A percentile compares a stretch with the other conserved stretches of the same genome.
These are phyloP conservation scores for Holacanthus passer DNA, from an alignment of 2,113 vertebrate species.

Conservation along the genomic window DNA sequence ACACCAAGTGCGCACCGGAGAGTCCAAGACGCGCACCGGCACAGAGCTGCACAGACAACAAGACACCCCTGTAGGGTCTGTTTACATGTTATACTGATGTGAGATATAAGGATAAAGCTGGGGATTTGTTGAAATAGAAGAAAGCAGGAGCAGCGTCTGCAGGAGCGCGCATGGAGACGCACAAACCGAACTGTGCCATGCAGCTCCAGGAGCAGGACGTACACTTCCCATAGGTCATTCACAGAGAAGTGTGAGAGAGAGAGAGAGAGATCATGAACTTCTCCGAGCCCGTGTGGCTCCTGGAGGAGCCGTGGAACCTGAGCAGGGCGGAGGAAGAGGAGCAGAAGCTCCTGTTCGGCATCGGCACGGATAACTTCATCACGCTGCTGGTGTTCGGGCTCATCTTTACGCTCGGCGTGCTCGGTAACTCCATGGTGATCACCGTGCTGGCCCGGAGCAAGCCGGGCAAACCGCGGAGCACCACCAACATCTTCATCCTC, in stretches of 20 bases:
- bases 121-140: background rate
- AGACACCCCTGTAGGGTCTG: no score
- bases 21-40: conserved; percentile 29
- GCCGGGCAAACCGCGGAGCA: conserved; percentile 91
- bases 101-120: background rate
- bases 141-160: background rate
- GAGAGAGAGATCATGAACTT: conserved; percentile 78
- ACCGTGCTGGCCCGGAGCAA: conserved; percentile 92
- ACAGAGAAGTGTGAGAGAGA: background rate
- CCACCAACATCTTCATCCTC: conserved; percentile 96
- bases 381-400: conserved; percentile 91
- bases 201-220: conserved; percentile 23
- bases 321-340: conserved; percentile 64
- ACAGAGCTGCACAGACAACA: background rate
- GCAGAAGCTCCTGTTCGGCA: conserved; percentile 85
- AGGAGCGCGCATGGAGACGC: conserved; percentile 38
- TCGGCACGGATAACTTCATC: conserved; percentile 92
- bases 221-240: conserved; percentile 2
- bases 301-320: conserved; percentile 65
- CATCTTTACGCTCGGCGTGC: conserved; percentile 92
- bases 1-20: conserved; percentile 64
- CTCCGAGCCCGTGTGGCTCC: conserved; percentile 64
- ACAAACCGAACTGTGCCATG: conserved; percentile 32
- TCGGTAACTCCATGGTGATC: conserved; percentile 97
- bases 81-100: background rate